These are phyloP conservation scores for Cherax quadricarinatus DNA, from an alignment of 1,140 invertebrate species.

Conservation along the genomic window DNA sequence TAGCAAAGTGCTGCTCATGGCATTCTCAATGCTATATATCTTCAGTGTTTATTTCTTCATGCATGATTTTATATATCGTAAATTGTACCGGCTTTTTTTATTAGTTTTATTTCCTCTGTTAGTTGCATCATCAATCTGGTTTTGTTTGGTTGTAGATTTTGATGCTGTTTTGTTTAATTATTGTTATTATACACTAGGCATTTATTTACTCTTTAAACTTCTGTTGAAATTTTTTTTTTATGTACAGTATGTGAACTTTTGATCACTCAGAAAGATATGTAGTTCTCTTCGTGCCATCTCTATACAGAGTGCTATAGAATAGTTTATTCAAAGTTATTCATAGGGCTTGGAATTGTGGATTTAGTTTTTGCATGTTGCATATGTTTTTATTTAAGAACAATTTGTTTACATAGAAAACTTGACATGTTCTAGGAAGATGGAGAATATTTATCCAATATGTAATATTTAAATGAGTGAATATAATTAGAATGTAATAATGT, in stretches of 20 bases:
- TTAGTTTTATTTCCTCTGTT: neutral
- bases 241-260: no score
- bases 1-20: neutral
- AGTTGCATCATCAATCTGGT: neutral
- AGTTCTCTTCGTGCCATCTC: no score
- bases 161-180: no score
- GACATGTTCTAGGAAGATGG: neutral
- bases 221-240: no score
- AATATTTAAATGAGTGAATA: slow-evolving; percentile 9
- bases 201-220: no score
- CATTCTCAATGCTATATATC: no score
- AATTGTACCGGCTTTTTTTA: neutral
- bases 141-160: neutral
- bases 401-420: neutral
- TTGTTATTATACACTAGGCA: no score
- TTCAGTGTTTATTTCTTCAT: neutral
- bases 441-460: neutral
- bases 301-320: no score
- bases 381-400: neutral
- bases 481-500: slow-evolving; percentile 1
- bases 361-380: neutral
- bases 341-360: neutral
- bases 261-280: no score
- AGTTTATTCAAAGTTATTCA: no score
- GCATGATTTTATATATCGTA: neutral